phyloP scores from a whole-genome alignment of 2,888 invertebrate genomes.

The Agonum fuliginosum region DNA sequence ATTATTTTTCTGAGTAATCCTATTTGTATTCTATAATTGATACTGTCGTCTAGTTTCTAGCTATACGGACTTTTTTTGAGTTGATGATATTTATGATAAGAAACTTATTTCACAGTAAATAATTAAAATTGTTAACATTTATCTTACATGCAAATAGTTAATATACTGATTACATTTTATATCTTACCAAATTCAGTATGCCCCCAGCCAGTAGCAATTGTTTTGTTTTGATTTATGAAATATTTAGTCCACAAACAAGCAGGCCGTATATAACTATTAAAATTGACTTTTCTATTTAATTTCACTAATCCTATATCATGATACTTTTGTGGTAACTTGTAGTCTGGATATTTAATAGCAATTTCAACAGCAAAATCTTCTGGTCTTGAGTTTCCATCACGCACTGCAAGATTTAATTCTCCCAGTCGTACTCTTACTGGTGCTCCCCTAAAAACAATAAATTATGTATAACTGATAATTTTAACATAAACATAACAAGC shows the following conservation, averaged over 20 bases:
- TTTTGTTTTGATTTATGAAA: constrained; percentile 71
- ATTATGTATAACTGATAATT: constrained; percentile 22
- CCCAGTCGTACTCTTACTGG: constrained; percentile 77
- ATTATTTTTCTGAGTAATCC: background rate
- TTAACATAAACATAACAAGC: constrained; percentile 5
- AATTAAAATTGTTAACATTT: too few relatives aligned
- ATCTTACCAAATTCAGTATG: constrained; percentile 72
- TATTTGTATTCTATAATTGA: constrained; percentile 9
- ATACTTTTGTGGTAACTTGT: constrained; percentile 75
- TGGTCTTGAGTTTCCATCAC: constrained; percentile 74
- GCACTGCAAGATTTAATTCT: constrained; percentile 75
- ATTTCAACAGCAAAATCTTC: constrained; percentile 72
- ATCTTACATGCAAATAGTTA: background rate
- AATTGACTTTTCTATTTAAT: constrained; percentile 71
- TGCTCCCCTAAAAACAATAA: constrained; percentile 69
- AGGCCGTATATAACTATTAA: constrained; percentile 76
- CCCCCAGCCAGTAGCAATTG: constrained; percentile 82
- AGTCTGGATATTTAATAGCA: constrained; percentile 75
- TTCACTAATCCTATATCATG: constrained; percentile 81
- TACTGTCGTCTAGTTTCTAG: background rate
- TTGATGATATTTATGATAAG: background rate
- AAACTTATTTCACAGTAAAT: too few relatives aligned
- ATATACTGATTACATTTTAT: too few relatives aligned
- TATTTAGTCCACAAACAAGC: constrained; percentile 77
- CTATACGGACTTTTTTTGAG: background rate